Base-by-base conservation (phyloP, 2,113 vertebrate genomes). In the Rhineura floridana region DNA sequence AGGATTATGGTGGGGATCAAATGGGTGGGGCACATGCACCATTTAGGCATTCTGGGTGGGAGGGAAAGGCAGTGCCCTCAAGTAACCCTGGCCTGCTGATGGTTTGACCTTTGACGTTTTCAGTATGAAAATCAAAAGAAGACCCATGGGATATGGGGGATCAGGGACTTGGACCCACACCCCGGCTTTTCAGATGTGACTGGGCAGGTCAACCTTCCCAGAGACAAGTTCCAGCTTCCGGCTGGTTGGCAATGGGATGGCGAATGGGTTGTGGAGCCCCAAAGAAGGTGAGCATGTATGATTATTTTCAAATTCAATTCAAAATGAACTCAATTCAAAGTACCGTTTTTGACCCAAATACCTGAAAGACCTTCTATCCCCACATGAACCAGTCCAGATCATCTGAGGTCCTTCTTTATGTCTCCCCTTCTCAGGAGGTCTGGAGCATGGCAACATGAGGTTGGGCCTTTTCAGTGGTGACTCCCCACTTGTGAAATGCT, bases 51-150 rank as follows among this genome's bases (percentile, higher is more conserved):
- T 28, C 67, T 6, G 21, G 12, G 6, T 39, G 17, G 65, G 8
- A 2, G 17, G 50, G 44, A 55, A 28, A 42, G 28, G 23, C 33
- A 39, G 23, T 6, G 15, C 25, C 9, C 3, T 6, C 13, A 70
- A 70, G 9, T 33, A 62, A 42, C n/a, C 69, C 67, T 67, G 6
- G 13, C 42, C 59, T 0, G 2, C 10, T 59, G 46, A 15, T 46
- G n/a, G 0, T 36, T 30, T 65, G 6, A 3, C 4, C 4, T 36
- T 44, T 63, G 65, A 3, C 1, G 2, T 1, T 78, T 21, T 69
- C 89, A 97, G 97, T 97, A 94, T 0, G 97, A 97, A 84, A 96
- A 96, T 76, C 96, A 97, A 88, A 94, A 89, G 87, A 93, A 94
- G 88, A 62, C 91, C 0, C 75, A 94, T 84, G 95, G 95, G 36